A percentile compares a stretch with the other conserved stretches of the same genome.
Evolutionary conservation across 2,888 invertebrate genomes (phyloP).

Genomic region (Monochamus alternatus): DNA sequence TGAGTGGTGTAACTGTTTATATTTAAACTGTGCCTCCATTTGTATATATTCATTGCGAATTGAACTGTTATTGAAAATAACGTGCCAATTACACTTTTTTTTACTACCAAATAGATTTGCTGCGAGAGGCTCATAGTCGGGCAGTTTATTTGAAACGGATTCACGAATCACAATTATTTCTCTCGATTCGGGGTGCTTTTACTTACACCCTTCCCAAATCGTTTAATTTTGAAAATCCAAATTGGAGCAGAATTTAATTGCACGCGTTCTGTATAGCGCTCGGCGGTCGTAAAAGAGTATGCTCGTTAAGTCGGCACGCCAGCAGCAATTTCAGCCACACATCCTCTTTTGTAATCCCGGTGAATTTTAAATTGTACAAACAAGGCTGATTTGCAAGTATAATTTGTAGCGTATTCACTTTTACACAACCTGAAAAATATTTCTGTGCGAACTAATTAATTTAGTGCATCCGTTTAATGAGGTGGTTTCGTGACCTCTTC

Average conservation of each 20-base stretch:
- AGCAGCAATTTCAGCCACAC: conserved; percentile 10
- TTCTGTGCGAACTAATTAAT: conserved; percentile 20
- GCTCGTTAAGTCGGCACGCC: conserved; percentile 3
- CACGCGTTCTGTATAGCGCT: neutral
- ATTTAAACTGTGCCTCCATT: no score
- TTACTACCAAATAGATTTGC: no score
- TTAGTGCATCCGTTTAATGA: conserved; percentile 4
- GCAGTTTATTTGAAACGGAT: neutral
- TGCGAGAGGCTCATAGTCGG: no score
- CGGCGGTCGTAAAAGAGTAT: neutral
- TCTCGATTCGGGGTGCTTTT: neutral
- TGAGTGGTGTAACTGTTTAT: no score
- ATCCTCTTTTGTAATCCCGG: conserved; percentile 18
- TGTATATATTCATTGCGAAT: no score
- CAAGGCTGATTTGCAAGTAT: conserved; percentile 27
- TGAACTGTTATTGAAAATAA: no score
- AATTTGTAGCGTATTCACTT: conserved; percentile 20
- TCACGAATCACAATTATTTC: neutral
- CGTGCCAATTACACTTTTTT: no score
- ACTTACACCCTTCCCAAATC: no score
- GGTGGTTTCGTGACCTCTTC: conserved; percentile 13
- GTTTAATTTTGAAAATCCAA: neutral
- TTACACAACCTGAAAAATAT: conserved; percentile 23
- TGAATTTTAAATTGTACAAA: conserved; percentile 23
- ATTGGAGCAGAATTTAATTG: conserved; percentile 10